Evolutionary conservation across 2,113 vertebrate genomes (phyloP), one percentile per base, ranked within the genome.

Genomic region (Myotis yumanensis): DNA sequence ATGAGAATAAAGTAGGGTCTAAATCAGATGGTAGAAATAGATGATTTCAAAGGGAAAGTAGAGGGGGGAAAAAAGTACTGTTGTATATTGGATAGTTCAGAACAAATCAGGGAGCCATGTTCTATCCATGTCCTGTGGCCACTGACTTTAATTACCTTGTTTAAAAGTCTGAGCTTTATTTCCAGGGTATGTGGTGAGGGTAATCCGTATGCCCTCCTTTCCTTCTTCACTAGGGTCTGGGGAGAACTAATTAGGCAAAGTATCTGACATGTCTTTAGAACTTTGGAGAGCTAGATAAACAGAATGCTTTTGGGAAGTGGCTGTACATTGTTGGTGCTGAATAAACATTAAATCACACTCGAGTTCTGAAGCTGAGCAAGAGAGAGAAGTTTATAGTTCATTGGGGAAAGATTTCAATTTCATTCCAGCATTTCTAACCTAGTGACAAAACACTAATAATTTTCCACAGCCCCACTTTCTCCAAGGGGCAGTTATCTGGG

Each of bases 311-410:
- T 96, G 66, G 92, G 69, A 97, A 97, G 88, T 90, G 75, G 51
- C 76, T 94, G 18, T 91, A 86, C 71, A 92, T 72, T 96, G 90
- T 73, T 84, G 79, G 79, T 92, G 82, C 79, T 95, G 89, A 95
- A 94, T 94, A 95, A 96, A 97, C 91, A 96, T 80, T 93, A 95
- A 96, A 91, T 95, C 92, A 91, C 83, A 89, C 79, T 95, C 62
- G 88, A 79, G n/a, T 82, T 97, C 89, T 96, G 90, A 96, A 86
- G 40, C 77, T 11, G 3, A 95, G 92, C 16, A 75, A 92, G 22
- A 59, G 28, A 93, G 20, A 95, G 17, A 12, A 54, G 82, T 54
- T 96, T 96, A 86, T 81, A 91, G 79, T 92, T 94, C 92, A 91
- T 7, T 81, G 43, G 86, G 86, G 64, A 96, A 89, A 89, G 37